Base-by-base conservation (phyloP, 1,140 invertebrate species). In the Copidosoma floridanum region DNA sequence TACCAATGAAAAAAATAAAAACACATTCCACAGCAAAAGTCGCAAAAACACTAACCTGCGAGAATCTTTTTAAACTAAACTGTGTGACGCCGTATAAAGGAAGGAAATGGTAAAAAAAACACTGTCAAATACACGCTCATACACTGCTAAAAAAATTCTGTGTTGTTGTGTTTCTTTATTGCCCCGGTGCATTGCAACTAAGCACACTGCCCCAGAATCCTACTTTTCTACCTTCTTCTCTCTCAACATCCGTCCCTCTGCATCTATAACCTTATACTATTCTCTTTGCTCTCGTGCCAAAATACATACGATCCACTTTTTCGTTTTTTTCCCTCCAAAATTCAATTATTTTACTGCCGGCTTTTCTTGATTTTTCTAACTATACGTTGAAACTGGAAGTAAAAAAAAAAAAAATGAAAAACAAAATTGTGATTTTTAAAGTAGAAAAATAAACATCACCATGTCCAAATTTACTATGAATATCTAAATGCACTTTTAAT, bases 101-200 rank as follows among this genome's bases (percentile, higher is more conserved):
- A 66, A 38, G 50, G 47, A 66, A 41, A n/a, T n/a, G n/a, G n/a
- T n/a, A n/a, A 63, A 65, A 64, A 72, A 74, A 74, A 73, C 72
- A 77, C 71, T 77, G 75, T 77, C 74, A 76, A 77, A 77, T 77
- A 77, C 75, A 77, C 70, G 75, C 74, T 77, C 74, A 76, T 77
- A 76, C 74, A 77, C 74, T 77, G 73, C 75, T 77, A 75, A 60
- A 59, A 58, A 52, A 38, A 48, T 32, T 56, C 59, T 57, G 26
- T 56, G 57, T 68, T 16, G 59, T 59, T 57, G 26, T 56, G 57
- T 68, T 16, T 61, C 60, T 69, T 69, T 69, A 66, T 71, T 50
- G 41, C 61, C 60, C 56, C 32, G 47, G 32, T 21, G 35, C 14
- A 38, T 53, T 47, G 21, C 40, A 52, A 52, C 23, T 14, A 35